A percentile compares a stretch with the other conserved stretches of the same genome.
Conservation (phyloP, 2,113 vertebrate genomes). For the Sardina pilchardus region DNA sequence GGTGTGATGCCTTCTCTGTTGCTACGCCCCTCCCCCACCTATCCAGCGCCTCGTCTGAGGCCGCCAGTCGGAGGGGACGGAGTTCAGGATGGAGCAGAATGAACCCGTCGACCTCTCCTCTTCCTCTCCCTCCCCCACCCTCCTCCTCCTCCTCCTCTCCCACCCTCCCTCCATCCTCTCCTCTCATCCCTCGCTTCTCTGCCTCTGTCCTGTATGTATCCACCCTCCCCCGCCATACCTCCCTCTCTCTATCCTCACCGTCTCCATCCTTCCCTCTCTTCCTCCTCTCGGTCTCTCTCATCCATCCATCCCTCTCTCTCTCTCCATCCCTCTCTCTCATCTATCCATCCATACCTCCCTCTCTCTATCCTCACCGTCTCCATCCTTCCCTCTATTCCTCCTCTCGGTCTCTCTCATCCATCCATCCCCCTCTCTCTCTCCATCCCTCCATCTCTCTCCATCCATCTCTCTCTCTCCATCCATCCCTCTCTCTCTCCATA, state of each 20-base stretch:
- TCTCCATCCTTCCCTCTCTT: too few relatives aligned
- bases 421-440: too few relatives aligned
- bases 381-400: not conserved
- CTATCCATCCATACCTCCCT: not conserved
- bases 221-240: not conserved
- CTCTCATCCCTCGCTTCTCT: not conserved
- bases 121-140: not conserved
- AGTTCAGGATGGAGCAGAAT: not conserved
- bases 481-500: not conserved
- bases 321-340: not conserved
- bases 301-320: too few relatives aligned
- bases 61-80: slow-evolving; percentile 10
- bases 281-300: too few relatives aligned
- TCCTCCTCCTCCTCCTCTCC: not conserved
- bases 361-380: not conserved
- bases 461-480: too few relatives aligned
- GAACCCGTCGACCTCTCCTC: slow-evolving; percentile 14
- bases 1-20: not conserved
- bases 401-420: too few relatives aligned
- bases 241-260: not conserved
- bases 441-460: too few relatives aligned
- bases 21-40: not conserved
- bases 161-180: not conserved
- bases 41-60: not conserved
- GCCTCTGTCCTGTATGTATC: not conserved